Conservation (phyloP, 2,888 invertebrate species). For the Tubulanus polymorphus region DNA sequence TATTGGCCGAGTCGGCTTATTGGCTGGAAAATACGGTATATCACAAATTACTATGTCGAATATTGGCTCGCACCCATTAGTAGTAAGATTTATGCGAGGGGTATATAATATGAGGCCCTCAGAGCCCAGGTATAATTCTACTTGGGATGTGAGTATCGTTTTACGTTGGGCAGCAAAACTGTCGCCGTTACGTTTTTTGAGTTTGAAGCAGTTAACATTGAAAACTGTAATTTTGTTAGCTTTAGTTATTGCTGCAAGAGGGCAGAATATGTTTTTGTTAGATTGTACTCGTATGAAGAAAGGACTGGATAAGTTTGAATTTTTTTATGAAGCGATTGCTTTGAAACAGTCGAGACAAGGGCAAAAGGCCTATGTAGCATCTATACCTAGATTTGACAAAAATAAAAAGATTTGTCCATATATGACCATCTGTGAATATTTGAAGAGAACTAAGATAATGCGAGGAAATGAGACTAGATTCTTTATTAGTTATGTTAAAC, state of each 20-base stretch:
- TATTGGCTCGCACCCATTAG: background rate
- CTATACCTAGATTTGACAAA: background rate
- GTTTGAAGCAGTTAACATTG: background rate
- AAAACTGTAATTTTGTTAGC: background rate
- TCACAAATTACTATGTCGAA: conserved; percentile 10
- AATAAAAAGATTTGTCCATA: background rate
- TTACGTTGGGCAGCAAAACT: background rate
- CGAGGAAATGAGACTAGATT: background rate
- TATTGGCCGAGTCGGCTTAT: no score
- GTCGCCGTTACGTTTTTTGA: background rate
- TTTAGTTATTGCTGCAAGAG: background rate
- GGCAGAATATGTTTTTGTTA: background rate
- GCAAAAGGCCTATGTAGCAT: background rate
- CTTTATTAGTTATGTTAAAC: background rate
- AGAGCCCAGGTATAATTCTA: background rate
- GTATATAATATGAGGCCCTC: background rate
- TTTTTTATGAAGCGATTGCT: background rate
- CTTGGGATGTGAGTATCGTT: background rate
- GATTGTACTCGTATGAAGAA: background rate
- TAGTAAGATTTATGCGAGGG: background rate
- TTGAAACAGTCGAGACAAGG: background rate
- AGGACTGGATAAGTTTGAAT: background rate
- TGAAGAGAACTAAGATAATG: background rate
- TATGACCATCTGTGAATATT: background rate
- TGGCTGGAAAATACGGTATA: conserved; percentile 12